phyloP scores from a whole-genome alignment of 2,888 invertebrate species.

The Hedya salicella region DNA sequence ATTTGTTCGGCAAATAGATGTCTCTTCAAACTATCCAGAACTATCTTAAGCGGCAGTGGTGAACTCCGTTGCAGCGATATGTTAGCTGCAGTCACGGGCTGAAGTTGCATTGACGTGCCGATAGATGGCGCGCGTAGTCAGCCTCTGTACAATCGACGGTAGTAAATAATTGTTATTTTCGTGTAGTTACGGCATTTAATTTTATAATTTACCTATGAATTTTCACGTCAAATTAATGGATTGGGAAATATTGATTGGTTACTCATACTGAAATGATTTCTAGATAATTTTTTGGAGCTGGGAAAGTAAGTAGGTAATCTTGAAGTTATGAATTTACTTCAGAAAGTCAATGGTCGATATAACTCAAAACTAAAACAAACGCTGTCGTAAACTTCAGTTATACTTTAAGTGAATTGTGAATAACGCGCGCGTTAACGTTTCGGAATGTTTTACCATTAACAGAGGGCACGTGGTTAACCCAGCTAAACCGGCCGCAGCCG shows the following conservation, averaged over 20 bases:
- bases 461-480: slow-evolving; percentile 43
- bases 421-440: slow-evolving; percentile 1
- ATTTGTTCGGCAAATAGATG: slow-evolving; percentile 3
- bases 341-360: not conserved
- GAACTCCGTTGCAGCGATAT: slow-evolving; percentile 15
- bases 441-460: slow-evolving; percentile 5
- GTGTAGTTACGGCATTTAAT: too few species aligned
- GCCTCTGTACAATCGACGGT: not conserved
- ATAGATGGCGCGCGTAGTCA: slow-evolving; percentile 68
- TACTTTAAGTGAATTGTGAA: not conserved
- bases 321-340: not conserved
- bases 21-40: slow-evolving; percentile 19
- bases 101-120: slow-evolving; percentile 56
- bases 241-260: too few species aligned
- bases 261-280: too few species aligned
- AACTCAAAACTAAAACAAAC: not conserved
- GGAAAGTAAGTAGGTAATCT: too few species aligned
- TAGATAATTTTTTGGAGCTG: too few species aligned
- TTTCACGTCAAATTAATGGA: too few species aligned
- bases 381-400: not conserved
- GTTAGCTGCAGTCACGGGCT: slow-evolving; percentile 4
- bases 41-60: slow-evolving; percentile 10
- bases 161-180: not conserved
- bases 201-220: too few species aligned
- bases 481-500: slow-evolving; percentile 45